phyloP scores from a whole-genome alignment of 1,140 invertebrate genomes.

The Delia radicum region DNA sequence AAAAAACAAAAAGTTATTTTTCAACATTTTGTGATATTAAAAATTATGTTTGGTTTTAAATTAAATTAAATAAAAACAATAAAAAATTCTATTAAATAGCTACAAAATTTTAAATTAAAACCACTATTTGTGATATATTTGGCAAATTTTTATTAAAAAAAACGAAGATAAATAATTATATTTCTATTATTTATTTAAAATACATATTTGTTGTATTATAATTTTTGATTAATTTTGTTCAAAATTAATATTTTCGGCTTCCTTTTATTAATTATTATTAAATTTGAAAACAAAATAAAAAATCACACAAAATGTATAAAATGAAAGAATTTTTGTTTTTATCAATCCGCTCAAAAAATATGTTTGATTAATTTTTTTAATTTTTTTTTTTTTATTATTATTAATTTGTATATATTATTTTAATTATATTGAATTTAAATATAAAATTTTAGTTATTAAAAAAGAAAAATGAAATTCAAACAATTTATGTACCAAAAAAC shows the following conservation, averaged over 20 bases:
- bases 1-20: constrained; percentile 40
- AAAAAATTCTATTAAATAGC: no score
- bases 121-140: constrained; percentile 52
- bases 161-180: constrained; percentile 17
- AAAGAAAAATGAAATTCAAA: constrained; percentile 17
- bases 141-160: constrained; percentile 39
- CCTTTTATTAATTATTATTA: constrained; percentile 46
- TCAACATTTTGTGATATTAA: constrained; percentile 55
- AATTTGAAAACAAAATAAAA: constrained; percentile 53
- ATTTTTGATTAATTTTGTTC: no score
- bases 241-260: constrained; percentile 54
- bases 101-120: no score
- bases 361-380: not conserved
- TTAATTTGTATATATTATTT: constrained; percentile 35
- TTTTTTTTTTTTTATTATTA: constrained; percentile 33
- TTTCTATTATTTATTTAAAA: constrained; percentile 7
- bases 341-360: not conserved
- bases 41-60: constrained; percentile 43
- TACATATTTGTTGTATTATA: constrained; percentile 28
- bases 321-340: not conserved
- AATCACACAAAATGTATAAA: constrained; percentile 32
- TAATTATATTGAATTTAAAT: constrained; percentile 36
- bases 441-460: constrained; percentile 38
- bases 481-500: constrained; percentile 52
- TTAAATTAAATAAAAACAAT: no score